A percentile compares a stretch with the other conserved stretches of the same genome.
Conservation (phyloP, 2,888 invertebrate species). For the Augiades crinisus region DNA sequence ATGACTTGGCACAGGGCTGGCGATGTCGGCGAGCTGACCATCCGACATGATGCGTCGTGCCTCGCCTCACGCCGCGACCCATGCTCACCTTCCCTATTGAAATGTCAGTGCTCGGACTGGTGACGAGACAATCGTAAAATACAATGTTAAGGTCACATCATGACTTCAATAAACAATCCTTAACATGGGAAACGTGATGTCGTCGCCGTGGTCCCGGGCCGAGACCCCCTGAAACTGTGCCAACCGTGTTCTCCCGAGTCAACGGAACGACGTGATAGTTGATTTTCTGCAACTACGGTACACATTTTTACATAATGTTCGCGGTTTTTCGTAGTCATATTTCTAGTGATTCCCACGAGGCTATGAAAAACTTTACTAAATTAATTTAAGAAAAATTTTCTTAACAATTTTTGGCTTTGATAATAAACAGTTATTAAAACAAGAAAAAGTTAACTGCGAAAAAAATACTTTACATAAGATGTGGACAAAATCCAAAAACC, state of each 20-base stretch:
- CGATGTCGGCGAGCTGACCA: conserved; percentile 42
- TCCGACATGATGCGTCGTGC: conserved; percentile 61
- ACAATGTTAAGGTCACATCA: conserved; percentile 80
- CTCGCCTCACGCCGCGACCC: conserved; percentile 70
- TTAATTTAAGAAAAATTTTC: too few species aligned
- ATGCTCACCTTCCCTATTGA: conserved; percentile 77
- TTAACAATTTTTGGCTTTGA: too few species aligned
- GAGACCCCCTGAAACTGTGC: conserved; percentile 71
- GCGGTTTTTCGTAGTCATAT: not conserved
- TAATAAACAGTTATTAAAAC: too few species aligned
- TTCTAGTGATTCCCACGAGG: too few species aligned
- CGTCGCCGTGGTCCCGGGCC: conserved; percentile 57
- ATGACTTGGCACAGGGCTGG: conserved; percentile 28
- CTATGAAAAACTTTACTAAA: too few species aligned
- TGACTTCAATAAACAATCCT: conserved; percentile 79
- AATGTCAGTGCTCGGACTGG: conserved; percentile 75
- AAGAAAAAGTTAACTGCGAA: too few species aligned
- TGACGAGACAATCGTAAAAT: conserved; percentile 80
- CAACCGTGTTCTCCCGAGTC: conserved; percentile 58
- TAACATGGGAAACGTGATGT: conserved; percentile 77
- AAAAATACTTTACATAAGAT: too few species aligned
- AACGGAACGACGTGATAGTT: conserved; percentile 49
- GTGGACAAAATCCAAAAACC: too few species aligned
- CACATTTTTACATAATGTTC: conserved; percentile 16
- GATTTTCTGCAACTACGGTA: conserved; percentile 31